Evolutionary conservation across 2,888 invertebrate species (phyloP), one percentile per base, ranked within the genome.

Genomic region (Lobophora halterata): DNA sequence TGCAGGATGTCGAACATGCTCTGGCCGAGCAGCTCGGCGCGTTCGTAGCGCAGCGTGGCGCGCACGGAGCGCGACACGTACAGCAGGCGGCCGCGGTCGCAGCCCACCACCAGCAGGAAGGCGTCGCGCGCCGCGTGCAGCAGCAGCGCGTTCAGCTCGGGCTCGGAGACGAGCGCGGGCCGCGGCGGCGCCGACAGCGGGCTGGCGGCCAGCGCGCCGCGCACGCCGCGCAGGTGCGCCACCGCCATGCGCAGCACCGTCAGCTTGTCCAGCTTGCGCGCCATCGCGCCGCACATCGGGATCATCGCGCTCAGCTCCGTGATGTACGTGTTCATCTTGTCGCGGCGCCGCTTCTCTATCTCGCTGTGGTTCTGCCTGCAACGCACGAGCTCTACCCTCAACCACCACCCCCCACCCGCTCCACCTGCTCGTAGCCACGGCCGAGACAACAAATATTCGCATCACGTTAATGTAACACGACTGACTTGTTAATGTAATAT

Each of bases 241-340:
- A 97, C 97, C 0, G 97, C 96, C 96, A 97, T 95, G 1, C 97
- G 89, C 12, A 98, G 85, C 12, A 93, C 93, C 0, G 97, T 97
- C 55, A 98, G 86, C 79, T 98, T 98, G 83, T 98, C 98, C 61
- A 97, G 83, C 81, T 98, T 98, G 35, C 97, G 89, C 16, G 96
- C 93, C 94, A 97, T 95, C 2, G 96, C 95, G 58, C 94, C 93
- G 70, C 97, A 98, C 95, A 97, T 96, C 0, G 97, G 98, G 9
- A 98, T 91, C 92, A 98, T 93, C 1, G 93, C 89, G 31, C 96
- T 94, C 38, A 98, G 77, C 74, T 98, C 97, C 2, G 93, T 91
- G 58, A 98, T 97, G 79, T 97, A 97, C 0, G 94, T 95, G 85
- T 98, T 98, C 97, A 98, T 98, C 82, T 97, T 98, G 76, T 98